phyloP scores from a whole-genome alignment of 2,113 vertebrate genomes.

The Rhynchopsitta pachyrhyncha region DNA sequence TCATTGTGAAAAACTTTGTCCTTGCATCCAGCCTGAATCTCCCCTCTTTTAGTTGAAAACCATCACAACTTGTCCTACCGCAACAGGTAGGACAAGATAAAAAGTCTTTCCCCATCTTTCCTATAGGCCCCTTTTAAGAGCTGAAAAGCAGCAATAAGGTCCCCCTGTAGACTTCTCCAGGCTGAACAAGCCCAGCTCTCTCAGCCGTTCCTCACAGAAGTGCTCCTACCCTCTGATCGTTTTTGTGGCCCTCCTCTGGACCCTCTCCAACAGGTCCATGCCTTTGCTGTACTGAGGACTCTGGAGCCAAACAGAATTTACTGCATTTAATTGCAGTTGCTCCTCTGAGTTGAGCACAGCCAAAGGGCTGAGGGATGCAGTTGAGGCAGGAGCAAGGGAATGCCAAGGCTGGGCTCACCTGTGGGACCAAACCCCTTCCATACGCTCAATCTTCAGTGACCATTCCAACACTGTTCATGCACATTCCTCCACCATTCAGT shows the following conservation, averaged over 20 bases:
- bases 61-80: not conserved
- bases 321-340: fast-evolving
- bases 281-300: not conserved
- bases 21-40: not conserved
- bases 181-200: not conserved
- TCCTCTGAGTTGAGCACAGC: not conserved
- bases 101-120: not conserved
- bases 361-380: fast-evolving
- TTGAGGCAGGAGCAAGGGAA: fast-evolving
- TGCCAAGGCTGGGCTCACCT: not conserved
- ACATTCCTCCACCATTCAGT: fast-evolving
- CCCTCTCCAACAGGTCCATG: not conserved
- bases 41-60: not conserved
- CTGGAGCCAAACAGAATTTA: not conserved
- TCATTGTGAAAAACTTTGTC: not conserved
- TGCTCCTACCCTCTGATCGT: not conserved
- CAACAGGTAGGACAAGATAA: not conserved
- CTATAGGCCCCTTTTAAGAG: not conserved
- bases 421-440: not conserved
- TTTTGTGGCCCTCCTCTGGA: not conserved
- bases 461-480: fast-evolving
- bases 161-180: not conserved
- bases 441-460: fast-evolving
- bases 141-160: not conserved
- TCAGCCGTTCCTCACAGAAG: not conserved